These are phyloP conservation scores for Ptiloglossa arizonensis DNA, from an alignment of 1,140 invertebrate species.

Conservation along the genomic window DNA sequence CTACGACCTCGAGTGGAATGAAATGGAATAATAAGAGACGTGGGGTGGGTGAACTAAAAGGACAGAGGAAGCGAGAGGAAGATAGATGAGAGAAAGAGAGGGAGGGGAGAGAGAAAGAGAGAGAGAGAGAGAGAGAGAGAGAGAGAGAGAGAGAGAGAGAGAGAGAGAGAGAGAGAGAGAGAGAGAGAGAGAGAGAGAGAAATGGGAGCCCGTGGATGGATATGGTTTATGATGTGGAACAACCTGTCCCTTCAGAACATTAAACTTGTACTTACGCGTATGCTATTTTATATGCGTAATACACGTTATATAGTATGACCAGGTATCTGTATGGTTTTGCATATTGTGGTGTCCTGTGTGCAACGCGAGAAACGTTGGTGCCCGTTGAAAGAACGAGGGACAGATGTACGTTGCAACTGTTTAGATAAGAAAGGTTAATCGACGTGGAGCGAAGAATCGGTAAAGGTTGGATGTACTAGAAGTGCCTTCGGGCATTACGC, in stretches of 20 bases:
- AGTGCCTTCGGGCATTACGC: not conserved
- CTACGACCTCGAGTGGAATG: constrained; percentile 44
- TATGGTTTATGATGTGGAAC: constrained; percentile 27
- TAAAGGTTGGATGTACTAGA: not conserved
- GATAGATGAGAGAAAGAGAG: not conserved
- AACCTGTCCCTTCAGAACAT: constrained; percentile 34
- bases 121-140: not conserved
- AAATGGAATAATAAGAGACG: constrained; percentile 59
- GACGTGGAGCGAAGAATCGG: not conserved
- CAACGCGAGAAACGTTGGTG: not conserved
- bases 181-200: not conserved
- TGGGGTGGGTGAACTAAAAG: not conserved
- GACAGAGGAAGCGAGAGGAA: not conserved
- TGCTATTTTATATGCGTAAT: not conserved
- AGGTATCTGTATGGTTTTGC: not conserved
- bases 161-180: not conserved
- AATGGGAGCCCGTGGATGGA: not conserved
- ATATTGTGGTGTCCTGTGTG: not conserved
- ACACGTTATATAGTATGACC: not conserved
- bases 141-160: too few species aligned
- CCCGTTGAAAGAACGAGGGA: not conserved
- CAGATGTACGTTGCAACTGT: not conserved
- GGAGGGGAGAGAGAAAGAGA: too few species aligned
- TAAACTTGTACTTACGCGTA: constrained; percentile 25
- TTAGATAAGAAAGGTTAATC: constrained; percentile 31